Conservation (phyloP, 2,113 vertebrate genomes). For the Protomyctophum bolini region DNA sequence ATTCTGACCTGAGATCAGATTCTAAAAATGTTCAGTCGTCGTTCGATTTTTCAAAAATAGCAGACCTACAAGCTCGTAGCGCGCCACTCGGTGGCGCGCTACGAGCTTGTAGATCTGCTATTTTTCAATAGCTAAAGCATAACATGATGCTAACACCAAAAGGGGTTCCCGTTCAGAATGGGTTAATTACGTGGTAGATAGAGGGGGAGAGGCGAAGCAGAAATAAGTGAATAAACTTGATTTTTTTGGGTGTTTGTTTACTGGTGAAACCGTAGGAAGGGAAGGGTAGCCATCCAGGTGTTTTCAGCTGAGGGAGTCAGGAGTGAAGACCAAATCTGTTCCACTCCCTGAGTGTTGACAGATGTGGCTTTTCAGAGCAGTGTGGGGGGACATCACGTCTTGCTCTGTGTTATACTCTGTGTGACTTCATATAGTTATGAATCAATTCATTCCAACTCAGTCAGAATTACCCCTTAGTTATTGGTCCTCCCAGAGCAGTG, state of each 20-base stretch:
- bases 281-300: slow-evolving; percentile 31
- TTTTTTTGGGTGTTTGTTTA: slow-evolving; percentile 17
- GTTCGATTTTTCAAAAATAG: no score
- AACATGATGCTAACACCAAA: no score
- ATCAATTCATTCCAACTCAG: no score
- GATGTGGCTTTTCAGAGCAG: slow-evolving; percentile 3
- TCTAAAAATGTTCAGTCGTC: no score
- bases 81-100: no score
- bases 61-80: no score
- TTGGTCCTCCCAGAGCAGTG: background rate
- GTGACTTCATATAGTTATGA: no score
- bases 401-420: no score
- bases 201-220: slow-evolving; percentile 15
- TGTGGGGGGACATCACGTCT: background rate
- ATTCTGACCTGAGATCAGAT: no score
- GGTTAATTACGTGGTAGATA: background rate
- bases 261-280: slow-evolving; percentile 4
- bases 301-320: slow-evolving; percentile 23
- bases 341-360: slow-evolving; percentile 20
- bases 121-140: no score
- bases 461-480: slow-evolving; percentile 33
- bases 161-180: no score
- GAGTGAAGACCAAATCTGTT: slow-evolving; percentile 45
- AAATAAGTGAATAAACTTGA: background rate
- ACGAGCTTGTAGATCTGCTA: no score